Percentiles rank a stretch among this genome's conserved stretches.
Evolutionary conservation across 2,888 invertebrate genomes (phyloP).

Genomic region (Julus scanicus): DNA sequence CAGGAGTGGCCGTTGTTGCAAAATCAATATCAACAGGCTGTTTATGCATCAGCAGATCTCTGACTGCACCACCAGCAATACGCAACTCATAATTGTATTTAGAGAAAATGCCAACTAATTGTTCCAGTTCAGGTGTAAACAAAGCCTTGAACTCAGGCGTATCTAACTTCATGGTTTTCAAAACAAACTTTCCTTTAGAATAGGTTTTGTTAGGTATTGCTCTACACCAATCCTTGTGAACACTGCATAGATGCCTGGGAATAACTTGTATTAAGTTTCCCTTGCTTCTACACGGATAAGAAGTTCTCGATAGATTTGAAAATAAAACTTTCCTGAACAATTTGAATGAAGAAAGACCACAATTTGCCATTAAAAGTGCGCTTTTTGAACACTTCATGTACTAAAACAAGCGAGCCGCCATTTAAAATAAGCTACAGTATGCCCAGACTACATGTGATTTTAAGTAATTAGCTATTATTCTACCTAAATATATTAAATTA

Average conservation of each 20-base stretch:
- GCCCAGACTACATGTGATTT: neutral
- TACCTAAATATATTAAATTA: too few relatives aligned
- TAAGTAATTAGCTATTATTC: too few relatives aligned
- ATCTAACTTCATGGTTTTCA: slow-evolving; percentile 62
- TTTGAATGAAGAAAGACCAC: neutral
- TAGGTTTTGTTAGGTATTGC: neutral
- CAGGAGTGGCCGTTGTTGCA: slow-evolving; percentile 96
- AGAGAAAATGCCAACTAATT: slow-evolving; percentile 79
- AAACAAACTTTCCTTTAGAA: neutral
- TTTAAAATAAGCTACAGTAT: neutral
- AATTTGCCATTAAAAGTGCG: neutral
- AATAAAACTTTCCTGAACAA: neutral
- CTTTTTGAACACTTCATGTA: neutral
- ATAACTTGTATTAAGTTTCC: neutral
- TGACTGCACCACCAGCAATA: slow-evolving; percentile 96
- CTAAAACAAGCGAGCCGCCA: neutral
- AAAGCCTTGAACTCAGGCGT: slow-evolving; percentile 78
- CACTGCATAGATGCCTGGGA: neutral
- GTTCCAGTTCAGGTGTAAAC: slow-evolving; percentile 83
- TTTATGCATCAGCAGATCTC: slow-evolving; percentile 83
- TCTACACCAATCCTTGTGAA: neutral
- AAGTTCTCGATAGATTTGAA: neutral
- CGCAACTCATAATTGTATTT: slow-evolving; percentile 86
- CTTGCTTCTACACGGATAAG: neutral
- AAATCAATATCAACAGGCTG: slow-evolving; percentile 94